Base-by-base conservation (phyloP, 2,797 vertebrate genomes). In the Adelosebastes latens region DNA sequence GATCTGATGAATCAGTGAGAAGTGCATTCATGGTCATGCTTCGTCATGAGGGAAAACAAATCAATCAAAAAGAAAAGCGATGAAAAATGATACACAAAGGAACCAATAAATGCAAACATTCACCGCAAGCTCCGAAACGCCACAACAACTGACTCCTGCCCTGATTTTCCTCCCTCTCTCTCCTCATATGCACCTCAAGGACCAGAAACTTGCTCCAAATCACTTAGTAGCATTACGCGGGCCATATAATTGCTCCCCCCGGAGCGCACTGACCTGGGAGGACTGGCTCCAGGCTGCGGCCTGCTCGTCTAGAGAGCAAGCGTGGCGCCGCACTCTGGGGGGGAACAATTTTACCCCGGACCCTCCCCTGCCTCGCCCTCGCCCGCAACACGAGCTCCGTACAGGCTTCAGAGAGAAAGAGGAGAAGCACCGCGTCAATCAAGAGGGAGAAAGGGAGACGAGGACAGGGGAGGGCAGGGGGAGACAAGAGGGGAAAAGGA, bases 221-320 rank as follows among this genome's bases (percentile, higher is more conserved):
- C 72, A 86, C 70, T 85, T 66, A 79, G 87, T 79, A 87, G 84
- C 82, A 76, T 46, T 25, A 72, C 39, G 84, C 80, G 94, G 82
- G 89, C 90, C 91, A 94, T 80, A 94, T 79, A 94, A 95, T 94
- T 95, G 95, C 96, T 96, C 96, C 95, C 96, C 94, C 95, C 96
- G 92, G 93, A 96, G 96, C 95, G 89, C 95, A 96, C 96, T 96
- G 95, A 96, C 96, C 96, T 96, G 96, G 92, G 94, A 95, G 93
- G 96, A 93, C 94, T 96, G 94, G 95, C 94, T 96, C 96, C 96
- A 96, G 96, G 96, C 94, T 94, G 96, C 93, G 84, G 92, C 95
- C 94, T 96, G 95, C 95, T 96, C 95, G 91, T 96, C 93, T 95
- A 96, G 94, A 94, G 96, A 96, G 95, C 96, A 96, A 94, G 93